Conservation (phyloP, 1,140 invertebrate species). For the Scaptomyza pallida region DNA sequence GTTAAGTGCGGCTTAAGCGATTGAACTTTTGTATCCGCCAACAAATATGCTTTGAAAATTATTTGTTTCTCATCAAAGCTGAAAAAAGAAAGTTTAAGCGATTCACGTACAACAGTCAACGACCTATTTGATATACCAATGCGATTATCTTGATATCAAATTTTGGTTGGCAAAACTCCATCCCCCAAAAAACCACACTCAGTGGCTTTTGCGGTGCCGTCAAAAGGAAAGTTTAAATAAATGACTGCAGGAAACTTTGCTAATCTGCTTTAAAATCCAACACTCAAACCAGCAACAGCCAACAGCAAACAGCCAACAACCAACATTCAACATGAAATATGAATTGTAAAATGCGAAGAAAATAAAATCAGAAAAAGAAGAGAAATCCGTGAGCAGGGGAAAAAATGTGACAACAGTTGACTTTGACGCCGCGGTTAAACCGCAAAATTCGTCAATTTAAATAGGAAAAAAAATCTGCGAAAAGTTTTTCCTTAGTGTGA, state of each 20-base stretch:
- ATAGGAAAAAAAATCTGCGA: conserved; percentile 28
- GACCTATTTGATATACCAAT: conserved; percentile 29
- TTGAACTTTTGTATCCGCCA: neutral
- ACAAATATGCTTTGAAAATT: neutral
- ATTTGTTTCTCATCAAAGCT: too few relatives aligned
- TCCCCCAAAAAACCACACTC: neutral
- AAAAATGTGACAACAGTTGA: conserved; percentile 61
- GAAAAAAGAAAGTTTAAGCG: conserved; percentile 1
- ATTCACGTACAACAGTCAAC: conserved; percentile 15
- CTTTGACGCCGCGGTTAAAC: conserved; percentile 66
- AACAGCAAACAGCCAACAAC: conserved; percentile 15
- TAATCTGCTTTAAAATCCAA: conserved; percentile 61
- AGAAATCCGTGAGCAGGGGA: neutral
- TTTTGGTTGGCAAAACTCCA: conserved; percentile 15
- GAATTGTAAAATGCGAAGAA: conserved; percentile 7
- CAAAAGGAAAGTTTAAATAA: conserved; percentile 66
- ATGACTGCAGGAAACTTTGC: conserved; percentile 67
- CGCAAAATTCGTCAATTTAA: conserved; percentile 73
- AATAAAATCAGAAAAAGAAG: conserved; percentile 4
- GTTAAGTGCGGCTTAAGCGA: too few relatives aligned
- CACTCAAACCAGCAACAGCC: neutral
- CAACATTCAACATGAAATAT: conserved; percentile 45
- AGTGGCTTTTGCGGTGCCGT: conserved; percentile 18
- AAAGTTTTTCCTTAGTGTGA: conserved; percentile 50
- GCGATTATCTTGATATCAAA: conserved; percentile 51